Conservation (phyloP, 2,797 vertebrate species). For the Phoxinus dragarum region DNA sequence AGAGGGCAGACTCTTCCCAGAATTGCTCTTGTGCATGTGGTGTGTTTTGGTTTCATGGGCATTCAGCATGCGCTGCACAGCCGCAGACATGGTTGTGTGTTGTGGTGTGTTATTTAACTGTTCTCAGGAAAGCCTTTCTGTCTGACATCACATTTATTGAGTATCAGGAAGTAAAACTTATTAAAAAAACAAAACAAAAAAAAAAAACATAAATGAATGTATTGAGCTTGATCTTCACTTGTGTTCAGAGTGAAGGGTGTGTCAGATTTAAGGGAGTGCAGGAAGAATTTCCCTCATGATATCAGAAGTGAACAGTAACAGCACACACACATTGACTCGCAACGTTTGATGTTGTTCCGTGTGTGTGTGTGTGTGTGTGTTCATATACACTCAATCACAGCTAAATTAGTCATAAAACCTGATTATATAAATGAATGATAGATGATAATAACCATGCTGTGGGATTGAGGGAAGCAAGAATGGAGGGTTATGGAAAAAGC, state of each 20-base stretch:
- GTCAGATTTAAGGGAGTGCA: neutral
- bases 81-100: conserved; percentile 1
- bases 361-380: neutral
- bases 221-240: neutral
- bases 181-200: neutral
- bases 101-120: conserved; percentile 4
- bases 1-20: conserved; percentile 39
- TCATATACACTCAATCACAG: neutral
- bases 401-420: neutral
- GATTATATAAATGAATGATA: too few relatives aligned
- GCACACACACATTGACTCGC: neutral
- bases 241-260: neutral
- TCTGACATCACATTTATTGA: conserved; percentile 11
- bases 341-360: neutral
- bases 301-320: neutral
- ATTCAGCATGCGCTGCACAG: neutral
- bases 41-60: neutral
- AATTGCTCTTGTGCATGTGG: neutral
- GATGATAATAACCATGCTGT: neutral
- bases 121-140: conserved; percentile 17
- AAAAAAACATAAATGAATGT: neutral
- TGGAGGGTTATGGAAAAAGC: neutral
- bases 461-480: neutral
- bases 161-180: conserved; percentile 35
- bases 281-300: conserved; percentile 36